Base-by-base conservation (phyloP, 2,113 vertebrate species). In the Neotragus moschatus region DNA sequence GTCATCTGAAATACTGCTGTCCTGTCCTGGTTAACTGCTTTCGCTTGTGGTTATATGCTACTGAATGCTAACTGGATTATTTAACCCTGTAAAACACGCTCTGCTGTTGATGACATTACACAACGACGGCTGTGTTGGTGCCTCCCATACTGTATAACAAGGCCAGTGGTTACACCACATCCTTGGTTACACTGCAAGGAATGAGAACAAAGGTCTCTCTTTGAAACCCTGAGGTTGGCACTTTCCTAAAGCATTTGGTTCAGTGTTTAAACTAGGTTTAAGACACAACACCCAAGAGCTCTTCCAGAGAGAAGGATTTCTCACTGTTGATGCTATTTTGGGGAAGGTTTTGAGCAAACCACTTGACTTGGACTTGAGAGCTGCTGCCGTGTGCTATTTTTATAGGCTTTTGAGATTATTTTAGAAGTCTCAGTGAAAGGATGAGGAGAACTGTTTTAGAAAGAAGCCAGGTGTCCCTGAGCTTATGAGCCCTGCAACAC, bases 111-210 rank as follows among this genome's bases (percentile, higher is more conserved):
- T 30, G 55, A 66, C 90, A 79, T 60, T 36, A 84, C 25, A 80
- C 84, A 43, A 25, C 84, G 45, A 51, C 36, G 94, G n/a, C 7
- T 55, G n/a, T 84, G 21, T 13, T 0, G n/a, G 96, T 53, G 55
- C 81, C 63, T 91, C 73, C 55, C 36, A 1, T 55, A 92, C 84
- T 81, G 91, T 88, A 66, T 16, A 80, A 94, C 88, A 92, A 94
- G 95, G 95, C 84, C 90, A 85, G 92, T 90, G 88, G 95, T 96
- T 95, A 97, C 49, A 97, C 97, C 95, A 98, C 94, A 96, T 97
- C 97, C 95, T 98, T 88, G 84, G 96, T 97, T 95, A 96, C 8
- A 1, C 26, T 91, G 88, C 60, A 87, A 96, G 95, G 88, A 88
- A 84, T 9, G 28, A 96, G 98, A 95, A 95, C 96, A 96, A 94